These are phyloP conservation scores for Palythoa grandiflora DNA, from an alignment of 92 coral and sea anemone species.

Conservation along the genomic window DNA sequence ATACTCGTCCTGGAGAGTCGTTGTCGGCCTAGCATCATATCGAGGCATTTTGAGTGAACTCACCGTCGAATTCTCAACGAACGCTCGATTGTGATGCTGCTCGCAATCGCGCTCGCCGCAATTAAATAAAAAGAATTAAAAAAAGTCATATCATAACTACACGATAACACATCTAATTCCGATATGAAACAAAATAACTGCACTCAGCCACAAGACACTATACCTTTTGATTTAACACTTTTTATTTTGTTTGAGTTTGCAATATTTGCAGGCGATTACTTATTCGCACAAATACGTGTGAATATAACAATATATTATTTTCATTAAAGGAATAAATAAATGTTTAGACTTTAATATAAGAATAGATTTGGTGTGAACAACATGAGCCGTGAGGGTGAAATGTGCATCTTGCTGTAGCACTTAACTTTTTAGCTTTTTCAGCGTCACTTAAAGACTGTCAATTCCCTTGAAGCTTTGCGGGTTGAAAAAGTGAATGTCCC, in stretches of 20 bases:
- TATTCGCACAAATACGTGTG: conserved; percentile 16
- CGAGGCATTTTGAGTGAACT: no score
- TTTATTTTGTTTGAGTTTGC: conserved; percentile 1
- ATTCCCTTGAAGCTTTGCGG: no score
- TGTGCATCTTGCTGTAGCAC: not conserved
- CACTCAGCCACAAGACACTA: not conserved
- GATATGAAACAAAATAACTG: not conserved
- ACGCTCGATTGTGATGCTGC: no score
- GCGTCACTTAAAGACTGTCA: not conserved
- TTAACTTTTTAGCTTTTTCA: not conserved
- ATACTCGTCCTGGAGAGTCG: no score
- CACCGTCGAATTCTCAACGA: no score
- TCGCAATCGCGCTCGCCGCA: no score
- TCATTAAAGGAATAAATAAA: conserved; percentile 36
- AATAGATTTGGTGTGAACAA: not conserved
- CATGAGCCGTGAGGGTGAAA: not conserved
- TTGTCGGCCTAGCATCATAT: no score
- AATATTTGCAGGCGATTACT: conserved; percentile 9
- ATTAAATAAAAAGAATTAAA: no score
- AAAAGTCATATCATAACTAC: no score
- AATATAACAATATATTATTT: conserved; percentile 41
- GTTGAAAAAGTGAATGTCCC: no score
- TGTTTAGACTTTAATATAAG: not conserved
- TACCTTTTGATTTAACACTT: not conserved
- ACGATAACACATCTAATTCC: no score